phyloP scores from a whole-genome alignment of 2,113 vertebrate species.

The Bufo gargarizans region DNA sequence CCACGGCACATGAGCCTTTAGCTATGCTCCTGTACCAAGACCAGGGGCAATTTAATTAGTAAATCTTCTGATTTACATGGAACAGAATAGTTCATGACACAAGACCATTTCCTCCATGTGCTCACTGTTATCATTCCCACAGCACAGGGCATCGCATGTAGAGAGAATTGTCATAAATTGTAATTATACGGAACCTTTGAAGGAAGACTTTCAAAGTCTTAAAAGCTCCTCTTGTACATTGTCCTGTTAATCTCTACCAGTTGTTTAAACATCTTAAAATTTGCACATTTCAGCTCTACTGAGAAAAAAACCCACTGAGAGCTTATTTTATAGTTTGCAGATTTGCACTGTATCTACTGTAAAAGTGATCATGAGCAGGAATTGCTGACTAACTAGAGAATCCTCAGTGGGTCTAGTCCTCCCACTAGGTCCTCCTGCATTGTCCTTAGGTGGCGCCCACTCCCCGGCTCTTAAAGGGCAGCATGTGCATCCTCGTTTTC shows the following conservation, averaged over 20 bases:
- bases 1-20: no score
- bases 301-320: background rate
- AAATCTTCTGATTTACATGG: background rate
- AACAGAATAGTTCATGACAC: background rate
- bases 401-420: background rate
- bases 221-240: background rate
- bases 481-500: no score
- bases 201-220: background rate
- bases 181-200: background rate
- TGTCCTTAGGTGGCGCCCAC: no score
- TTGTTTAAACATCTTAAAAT: constrained; percentile 8
- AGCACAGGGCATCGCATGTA: background rate
- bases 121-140: background rate
- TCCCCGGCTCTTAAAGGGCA: no score
- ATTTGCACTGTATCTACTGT: background rate
- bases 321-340: background rate
- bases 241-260: background rate
- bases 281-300: background rate
- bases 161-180: background rate
- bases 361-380: background rate
- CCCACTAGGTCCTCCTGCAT: no score
- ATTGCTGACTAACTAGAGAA: background rate
- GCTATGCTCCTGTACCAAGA: background rate
- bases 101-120: background rate
- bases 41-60: no score